Percentiles rank a stretch among this genome's conserved stretches.
Conservation (phyloP, 2,113 vertebrate genomes). For the Stomatorhinus ivindoensis region DNA sequence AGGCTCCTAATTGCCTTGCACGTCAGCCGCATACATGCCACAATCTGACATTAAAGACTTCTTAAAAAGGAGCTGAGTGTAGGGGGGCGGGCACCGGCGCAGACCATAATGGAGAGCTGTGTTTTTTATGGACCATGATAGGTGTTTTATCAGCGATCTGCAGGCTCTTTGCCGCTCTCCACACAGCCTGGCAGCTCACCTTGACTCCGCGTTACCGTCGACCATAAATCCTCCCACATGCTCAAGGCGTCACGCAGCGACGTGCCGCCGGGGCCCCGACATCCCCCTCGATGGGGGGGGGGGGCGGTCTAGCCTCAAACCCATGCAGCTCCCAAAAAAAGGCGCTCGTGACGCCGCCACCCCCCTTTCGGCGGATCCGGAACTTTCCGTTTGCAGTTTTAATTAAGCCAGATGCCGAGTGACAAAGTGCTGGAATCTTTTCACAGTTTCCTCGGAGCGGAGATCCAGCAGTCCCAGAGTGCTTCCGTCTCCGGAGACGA, state of each 20-base stretch:
- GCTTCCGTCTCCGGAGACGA: not conserved
- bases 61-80: not conserved
- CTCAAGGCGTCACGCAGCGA: not conserved
- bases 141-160: slow-evolving; percentile 20
- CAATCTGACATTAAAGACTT: not conserved
- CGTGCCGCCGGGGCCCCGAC: not conserved
- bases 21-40: not conserved
- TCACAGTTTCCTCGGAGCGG: not conserved
- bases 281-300: not conserved
- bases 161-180: slow-evolving; percentile 1
- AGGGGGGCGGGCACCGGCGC: not conserved
- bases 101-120: slow-evolving; percentile 6
- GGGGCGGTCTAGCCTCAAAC: not conserved
- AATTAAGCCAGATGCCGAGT: not conserved
- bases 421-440: not conserved
- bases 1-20: not conserved
- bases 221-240: slow-evolving; percentile 28
- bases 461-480: not conserved
- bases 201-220: slow-evolving; percentile 7
- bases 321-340: not conserved
- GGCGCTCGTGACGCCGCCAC: not conserved
- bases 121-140: slow-evolving; percentile 6
- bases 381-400: not conserved
- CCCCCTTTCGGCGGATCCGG: not conserved
- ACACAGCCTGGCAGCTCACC: slow-evolving; percentile 28